Percentiles rank a stretch among this genome's conserved stretches.
These are phyloP conservation scores for Lycophotia porphyrea DNA, from an alignment of 2,888 invertebrate species.

Conservation along the genomic window DNA sequence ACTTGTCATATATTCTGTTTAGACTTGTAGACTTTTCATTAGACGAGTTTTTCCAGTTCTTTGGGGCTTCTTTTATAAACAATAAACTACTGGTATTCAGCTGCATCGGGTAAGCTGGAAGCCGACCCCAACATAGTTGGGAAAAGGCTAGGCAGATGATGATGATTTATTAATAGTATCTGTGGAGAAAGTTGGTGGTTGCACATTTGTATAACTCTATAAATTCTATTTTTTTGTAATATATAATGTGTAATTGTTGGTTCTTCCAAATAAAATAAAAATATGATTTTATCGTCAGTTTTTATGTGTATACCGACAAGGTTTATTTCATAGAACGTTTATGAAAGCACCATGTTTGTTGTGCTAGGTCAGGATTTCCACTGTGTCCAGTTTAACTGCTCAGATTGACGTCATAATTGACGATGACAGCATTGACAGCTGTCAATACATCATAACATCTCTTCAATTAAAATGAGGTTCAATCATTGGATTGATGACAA, in stretches of 20 bases:
- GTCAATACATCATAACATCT: conserved; percentile 32
- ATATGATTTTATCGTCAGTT: background rate
- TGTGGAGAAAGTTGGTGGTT: no score
- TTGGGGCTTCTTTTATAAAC: background rate
- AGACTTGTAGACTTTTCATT: background rate
- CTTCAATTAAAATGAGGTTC: background rate
- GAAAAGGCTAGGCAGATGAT: no score
- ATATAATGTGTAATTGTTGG: no score
- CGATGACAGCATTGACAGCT: conserved; percentile 50
- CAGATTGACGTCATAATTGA: conserved; percentile 37
- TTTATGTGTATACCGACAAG: background rate
- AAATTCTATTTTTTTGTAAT: no score
- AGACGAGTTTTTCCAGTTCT: background rate
- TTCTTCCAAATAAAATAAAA: no score
- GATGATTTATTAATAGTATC: no score
- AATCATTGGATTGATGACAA: conserved; percentile 7
- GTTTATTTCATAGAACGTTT: background rate
- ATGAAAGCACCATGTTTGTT: conserved; percentile 6
- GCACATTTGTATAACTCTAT: no score
- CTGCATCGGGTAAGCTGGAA: no score
- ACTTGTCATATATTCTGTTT: background rate
- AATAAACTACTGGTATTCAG: no score
- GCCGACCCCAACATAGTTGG: no score
- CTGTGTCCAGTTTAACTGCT: conserved; percentile 42
- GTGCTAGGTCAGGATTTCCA: conserved; percentile 49